Percentiles rank a stretch among this genome's conserved stretches.
These are phyloP conservation scores for Cheilosia pagana DNA, from an alignment of 2,888 invertebrate species.

Conservation along the genomic window DNA sequence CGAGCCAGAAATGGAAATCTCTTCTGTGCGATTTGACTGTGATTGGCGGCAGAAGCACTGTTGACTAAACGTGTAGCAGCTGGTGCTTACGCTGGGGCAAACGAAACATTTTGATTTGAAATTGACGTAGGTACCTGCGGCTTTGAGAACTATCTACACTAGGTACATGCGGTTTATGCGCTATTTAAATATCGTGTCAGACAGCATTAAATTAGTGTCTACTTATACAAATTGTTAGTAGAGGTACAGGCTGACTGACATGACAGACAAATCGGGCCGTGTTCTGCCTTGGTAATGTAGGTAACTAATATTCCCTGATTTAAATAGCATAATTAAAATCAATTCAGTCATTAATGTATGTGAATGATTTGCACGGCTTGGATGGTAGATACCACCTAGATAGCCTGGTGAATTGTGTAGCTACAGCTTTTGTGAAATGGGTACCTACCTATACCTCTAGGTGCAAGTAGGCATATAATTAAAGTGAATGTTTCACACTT, in stretches of 20 bases:
- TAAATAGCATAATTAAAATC: conserved; percentile 25
- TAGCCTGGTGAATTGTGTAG: background rate
- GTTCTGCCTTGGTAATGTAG: background rate
- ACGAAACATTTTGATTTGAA: too few species aligned
- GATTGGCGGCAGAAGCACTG: background rate
- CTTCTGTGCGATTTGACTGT: background rate
- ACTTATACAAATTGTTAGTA: background rate
- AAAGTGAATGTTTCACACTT: too few species aligned
- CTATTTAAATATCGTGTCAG: conserved; percentile 34
- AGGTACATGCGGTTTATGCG: conserved; percentile 13
- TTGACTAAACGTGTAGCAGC: too few species aligned
- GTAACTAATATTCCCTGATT: background rate
- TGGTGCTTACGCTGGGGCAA: too few species aligned
- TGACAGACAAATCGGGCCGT: background rate
- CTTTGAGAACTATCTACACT: background rate
- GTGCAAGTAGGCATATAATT: too few species aligned
- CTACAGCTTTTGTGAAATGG: too few species aligned
- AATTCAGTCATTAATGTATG: conserved; percentile 14
- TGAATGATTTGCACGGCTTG: conserved; percentile 12
- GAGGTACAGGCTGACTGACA: background rate
- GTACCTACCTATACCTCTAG: too few species aligned
- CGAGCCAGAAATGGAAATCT: conserved; percentile 4
- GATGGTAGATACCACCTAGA: background rate
- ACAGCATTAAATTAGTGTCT: conserved; percentile 37
- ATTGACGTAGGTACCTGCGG: background rate